phyloP scores from a whole-genome alignment of 2,113 vertebrate genomes.

The Dascyllus trimaculatus region DNA sequence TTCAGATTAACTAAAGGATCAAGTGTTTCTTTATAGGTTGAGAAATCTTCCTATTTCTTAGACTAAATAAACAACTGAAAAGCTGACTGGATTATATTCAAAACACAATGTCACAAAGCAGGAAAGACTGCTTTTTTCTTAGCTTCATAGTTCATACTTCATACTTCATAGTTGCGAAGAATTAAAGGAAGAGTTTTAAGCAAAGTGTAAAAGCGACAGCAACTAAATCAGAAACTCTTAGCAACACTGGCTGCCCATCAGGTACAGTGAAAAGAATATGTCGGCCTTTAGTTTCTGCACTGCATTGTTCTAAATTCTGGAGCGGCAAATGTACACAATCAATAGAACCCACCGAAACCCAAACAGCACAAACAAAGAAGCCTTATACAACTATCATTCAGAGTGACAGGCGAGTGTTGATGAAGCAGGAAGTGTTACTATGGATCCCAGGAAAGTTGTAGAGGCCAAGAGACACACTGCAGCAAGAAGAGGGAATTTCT shows the following conservation, averaged over 20 bases:
- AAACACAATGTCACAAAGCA: not conserved
- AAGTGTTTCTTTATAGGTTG: too few relatives aligned
- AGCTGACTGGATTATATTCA: too few relatives aligned
- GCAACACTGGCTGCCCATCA: not conserved
- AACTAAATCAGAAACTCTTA: not conserved
- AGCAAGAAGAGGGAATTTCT: not conserved
- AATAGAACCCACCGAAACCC: constrained; percentile 5
- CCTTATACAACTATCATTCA: not conserved
- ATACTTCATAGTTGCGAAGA: too few relatives aligned
- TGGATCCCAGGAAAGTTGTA: not conserved
- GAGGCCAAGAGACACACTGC: not conserved
- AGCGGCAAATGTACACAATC: not conserved
- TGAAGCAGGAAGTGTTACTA: not conserved
- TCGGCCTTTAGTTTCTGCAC: not conserved
- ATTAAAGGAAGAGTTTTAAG: too few relatives aligned
- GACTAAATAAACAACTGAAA: too few relatives aligned
- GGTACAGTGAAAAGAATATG: not conserved
- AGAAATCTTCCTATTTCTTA: too few relatives aligned
- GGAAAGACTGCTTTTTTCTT: not conserved
- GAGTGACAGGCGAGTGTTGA: not conserved
- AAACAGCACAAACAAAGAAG: constrained; percentile 10
- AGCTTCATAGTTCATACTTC: not conserved
- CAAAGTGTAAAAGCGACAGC: too few relatives aligned
- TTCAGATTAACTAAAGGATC: not conserved
- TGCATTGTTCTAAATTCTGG: not conserved